A percentile compares a stretch with the other conserved stretches of the same genome.
Conservation (phyloP, 2,113 vertebrate species). For the Genyomyrus donnyi region DNA sequence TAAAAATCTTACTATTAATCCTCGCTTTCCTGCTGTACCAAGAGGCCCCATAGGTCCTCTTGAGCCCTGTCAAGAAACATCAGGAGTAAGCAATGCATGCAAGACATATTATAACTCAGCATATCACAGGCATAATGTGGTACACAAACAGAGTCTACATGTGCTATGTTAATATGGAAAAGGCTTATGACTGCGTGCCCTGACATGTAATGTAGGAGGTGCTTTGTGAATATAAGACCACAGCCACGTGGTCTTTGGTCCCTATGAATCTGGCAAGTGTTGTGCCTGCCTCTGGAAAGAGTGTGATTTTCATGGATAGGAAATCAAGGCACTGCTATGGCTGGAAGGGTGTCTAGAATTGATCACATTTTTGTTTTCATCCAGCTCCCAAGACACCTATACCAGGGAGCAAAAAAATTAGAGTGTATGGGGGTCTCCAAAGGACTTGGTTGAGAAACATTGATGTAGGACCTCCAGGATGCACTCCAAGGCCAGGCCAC, state of each 20-base stretch:
- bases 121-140: background rate
- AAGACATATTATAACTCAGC: background rate
- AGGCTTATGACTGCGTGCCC: background rate
- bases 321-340: background rate
- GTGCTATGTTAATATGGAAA: background rate
- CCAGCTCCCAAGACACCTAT: background rate
- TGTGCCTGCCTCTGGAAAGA: background rate
- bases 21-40: conserved; percentile 87
- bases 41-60: conserved; percentile 85
- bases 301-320: background rate
- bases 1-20: conserved; percentile 73
- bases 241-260: background rate
- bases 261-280: background rate
- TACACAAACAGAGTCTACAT: background rate
- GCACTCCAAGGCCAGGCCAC: background rate
- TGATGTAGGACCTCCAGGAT: background rate
- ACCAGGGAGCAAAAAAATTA: background rate
- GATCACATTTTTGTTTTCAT: background rate
- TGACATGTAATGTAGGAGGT: background rate
- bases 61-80: conserved; percentile 69
- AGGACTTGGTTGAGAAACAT: background rate
- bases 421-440: background rate
- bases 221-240: background rate
- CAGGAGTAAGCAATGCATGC: background rate
- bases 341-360: background rate